Evolutionary conservation across 1,140 invertebrate genomes (phyloP).

Genomic region (Bicyclus anynana): DNA sequence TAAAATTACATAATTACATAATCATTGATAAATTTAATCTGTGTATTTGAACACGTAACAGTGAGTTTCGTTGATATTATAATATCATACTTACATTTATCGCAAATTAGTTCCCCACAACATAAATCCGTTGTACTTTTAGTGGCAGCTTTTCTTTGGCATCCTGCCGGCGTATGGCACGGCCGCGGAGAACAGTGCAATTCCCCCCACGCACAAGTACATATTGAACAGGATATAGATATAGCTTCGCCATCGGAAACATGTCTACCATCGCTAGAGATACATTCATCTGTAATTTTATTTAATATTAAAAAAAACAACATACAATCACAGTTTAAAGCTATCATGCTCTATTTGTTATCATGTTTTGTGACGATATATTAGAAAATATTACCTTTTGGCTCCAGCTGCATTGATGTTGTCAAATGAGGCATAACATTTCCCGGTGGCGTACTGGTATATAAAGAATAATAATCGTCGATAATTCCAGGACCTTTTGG

Average conservation of each 20-base stretch:
- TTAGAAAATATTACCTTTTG: conserved; percentile 45
- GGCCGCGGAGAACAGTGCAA: conserved; percentile 44
- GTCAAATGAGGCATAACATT: conserved; percentile 54
- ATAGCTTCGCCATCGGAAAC: conserved; percentile 46
- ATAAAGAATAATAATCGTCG: conserved; percentile 78
- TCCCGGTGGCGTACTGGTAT: conserved; percentile 57
- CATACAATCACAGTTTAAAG: no score
- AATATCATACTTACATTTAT: conserved; percentile 41
- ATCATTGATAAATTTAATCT: neutral
- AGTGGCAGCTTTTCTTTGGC: conserved; percentile 30
- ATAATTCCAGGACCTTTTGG: conserved; percentile 80
- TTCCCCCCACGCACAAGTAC: conserved; percentile 47
- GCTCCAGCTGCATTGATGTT: conserved; percentile 62
- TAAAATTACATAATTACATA: neutral
- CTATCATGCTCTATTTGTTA: no score
- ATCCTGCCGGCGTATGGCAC: conserved; percentile 39
- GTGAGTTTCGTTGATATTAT: no score
- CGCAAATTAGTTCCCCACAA: conserved; percentile 58
- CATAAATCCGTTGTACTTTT: conserved; percentile 37
- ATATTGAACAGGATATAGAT: conserved; percentile 45
- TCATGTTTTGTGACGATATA: no score
- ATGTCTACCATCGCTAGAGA: conserved; percentile 42
- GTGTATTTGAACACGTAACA: no score
- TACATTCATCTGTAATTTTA: conserved; percentile 43
- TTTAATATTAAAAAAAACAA: neutral